Percentiles rank a stretch among this genome's conserved stretches.
These are phyloP conservation scores for Onychorhynchus coronatus DNA, from an alignment of 2,113 vertebrate species.

Conservation along the genomic window DNA sequence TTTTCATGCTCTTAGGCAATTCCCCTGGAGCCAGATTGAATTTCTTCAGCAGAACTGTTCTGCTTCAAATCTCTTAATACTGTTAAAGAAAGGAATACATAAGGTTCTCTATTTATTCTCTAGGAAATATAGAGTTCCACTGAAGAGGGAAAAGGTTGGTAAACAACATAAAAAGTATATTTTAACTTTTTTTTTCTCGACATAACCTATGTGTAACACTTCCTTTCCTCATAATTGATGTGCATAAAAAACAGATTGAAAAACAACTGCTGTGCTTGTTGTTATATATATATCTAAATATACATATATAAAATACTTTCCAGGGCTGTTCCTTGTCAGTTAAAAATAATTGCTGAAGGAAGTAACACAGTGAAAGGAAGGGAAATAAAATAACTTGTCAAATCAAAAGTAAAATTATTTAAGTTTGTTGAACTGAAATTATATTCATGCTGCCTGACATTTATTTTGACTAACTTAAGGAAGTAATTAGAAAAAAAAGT, in stretches of 20 bases:
- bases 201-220: neutral
- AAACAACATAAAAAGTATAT: accelerated
- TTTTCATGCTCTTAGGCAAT: neutral
- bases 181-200: neutral
- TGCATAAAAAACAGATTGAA: neutral
- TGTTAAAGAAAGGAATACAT: neutral
- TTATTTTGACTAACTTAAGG: neutral
- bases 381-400: neutral
- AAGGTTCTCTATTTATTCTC: neutral
- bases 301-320: neutral
- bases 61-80: neutral
- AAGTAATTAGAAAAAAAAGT: neutral
- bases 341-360: neutral
- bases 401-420: neutral
- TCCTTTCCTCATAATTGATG: neutral
- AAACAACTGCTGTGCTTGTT: neutral
- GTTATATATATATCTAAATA: neutral
- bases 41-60: neutral
- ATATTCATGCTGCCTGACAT: neutral
- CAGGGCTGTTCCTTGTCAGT: neutral
- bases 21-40: neutral
- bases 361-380: neutral
- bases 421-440: neutral
- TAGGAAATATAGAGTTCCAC: neutral
- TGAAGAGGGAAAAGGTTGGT: neutral